Evolutionary conservation across 2,113 vertebrate genomes (phyloP).

Genomic region (Sturnus vulgaris): DNA sequence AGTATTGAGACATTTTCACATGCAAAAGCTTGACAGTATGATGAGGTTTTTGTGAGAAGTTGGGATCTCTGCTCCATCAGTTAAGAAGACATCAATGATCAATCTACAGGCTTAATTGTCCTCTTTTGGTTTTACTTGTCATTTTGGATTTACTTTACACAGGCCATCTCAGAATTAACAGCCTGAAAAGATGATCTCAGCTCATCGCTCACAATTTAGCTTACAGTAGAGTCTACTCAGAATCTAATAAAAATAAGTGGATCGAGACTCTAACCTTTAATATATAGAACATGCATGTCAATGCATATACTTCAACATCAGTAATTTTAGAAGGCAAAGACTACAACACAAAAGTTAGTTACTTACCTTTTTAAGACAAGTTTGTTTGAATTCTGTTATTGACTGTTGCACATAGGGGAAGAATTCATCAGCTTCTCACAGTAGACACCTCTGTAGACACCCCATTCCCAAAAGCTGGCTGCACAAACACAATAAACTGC

Average conservation of each 20-base stretch:
- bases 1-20: background rate
- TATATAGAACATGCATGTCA: background rate
- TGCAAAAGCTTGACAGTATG: background rate
- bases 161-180: background rate
- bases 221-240: rapidly evolving
- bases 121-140: background rate
- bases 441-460: background rate
- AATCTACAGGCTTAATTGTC: background rate
- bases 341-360: background rate
- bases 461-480: background rate
- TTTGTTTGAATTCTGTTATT: background rate
- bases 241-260: background rate
- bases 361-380: background rate
- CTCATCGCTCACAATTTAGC: background rate
- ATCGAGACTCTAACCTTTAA: background rate
- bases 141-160: background rate
- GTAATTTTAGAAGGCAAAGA: background rate
- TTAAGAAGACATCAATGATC: background rate
- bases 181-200: background rate
- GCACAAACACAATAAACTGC: background rate
- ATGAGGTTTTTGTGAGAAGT: background rate
- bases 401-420: background rate
- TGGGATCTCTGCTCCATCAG: background rate
- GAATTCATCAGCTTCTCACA: background rate
- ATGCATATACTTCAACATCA: background rate